Conservation (phyloP, 2,797 vertebrate species). For the Oryzias dopingdopingensis region DNA sequence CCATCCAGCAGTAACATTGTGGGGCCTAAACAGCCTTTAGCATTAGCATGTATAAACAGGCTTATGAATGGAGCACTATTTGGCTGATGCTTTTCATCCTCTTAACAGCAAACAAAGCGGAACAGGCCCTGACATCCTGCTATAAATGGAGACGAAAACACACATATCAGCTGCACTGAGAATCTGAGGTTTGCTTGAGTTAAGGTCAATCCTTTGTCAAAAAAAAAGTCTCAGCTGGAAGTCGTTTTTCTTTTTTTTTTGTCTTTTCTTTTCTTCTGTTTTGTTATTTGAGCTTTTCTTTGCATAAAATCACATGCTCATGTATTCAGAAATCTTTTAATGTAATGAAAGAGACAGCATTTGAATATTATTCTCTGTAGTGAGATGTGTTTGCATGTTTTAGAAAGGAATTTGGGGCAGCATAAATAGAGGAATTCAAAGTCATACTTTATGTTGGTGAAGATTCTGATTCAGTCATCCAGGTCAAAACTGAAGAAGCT, state of each 20-base stretch:
- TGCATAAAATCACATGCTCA: constrained; percentile 51
- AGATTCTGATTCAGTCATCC: no score
- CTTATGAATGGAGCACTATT: constrained; percentile 76
- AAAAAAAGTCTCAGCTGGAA: constrained; percentile 40
- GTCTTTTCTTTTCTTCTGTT: constrained; percentile 22
- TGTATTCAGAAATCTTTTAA: constrained; percentile 57
- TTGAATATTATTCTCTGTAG: constrained; percentile 33
- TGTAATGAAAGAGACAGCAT: constrained; percentile 58
- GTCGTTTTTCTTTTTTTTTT: constrained; percentile 47
- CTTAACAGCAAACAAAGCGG: constrained; percentile 78
- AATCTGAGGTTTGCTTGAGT: constrained; percentile 57
- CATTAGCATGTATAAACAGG: constrained; percentile 78
- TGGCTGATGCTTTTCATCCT: constrained; percentile 76
- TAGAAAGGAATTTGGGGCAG: neutral
- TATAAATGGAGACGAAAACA: constrained; percentile 68
- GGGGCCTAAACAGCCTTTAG: constrained; percentile 64
- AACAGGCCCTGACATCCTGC: constrained; percentile 74
- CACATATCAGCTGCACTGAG: constrained; percentile 47
- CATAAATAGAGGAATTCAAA: no score
- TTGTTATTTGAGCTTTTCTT: constrained; percentile 59
- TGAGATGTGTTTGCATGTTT: constrained; percentile 25
- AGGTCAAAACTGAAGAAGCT: no score
- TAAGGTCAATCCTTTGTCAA: constrained; percentile 70
- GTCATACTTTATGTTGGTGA: no score
- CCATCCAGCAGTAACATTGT: constrained; percentile 61